Evolutionary conservation across 2,113 vertebrate genomes (phyloP), one percentile per base, ranked within the genome.

Genomic region (Xiphophorus hellerii): DNA sequence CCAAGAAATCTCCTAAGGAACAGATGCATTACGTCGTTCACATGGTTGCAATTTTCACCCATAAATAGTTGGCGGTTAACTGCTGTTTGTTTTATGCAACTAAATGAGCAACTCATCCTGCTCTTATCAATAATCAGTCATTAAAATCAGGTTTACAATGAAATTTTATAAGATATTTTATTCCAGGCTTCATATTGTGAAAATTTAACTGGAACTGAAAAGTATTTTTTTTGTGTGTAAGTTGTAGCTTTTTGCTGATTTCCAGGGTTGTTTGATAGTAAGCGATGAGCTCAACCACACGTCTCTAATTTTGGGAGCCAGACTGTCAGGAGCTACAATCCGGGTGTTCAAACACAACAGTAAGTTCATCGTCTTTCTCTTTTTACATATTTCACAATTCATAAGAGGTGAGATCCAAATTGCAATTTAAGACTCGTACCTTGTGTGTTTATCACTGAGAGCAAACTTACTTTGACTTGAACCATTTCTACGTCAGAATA

Each of bases 231-330:
- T 35, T n/a, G 35, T 6, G 9, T 39, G 4, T 71, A 25, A 66
- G 73, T 39, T 71, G 31, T 65, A 31, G 69, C 29, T 74, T 35
- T 74, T 69, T 77, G 44, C 74, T 85, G 58, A 33, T 84, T 87
- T 92, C 71, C 92, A 98, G 97, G 97, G 97, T 62, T 97, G 97
- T 88, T 96, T 98, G 85, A 98, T 98, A 92, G 89, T 98, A 90
- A 98, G 97, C 72, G 97, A 98, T 80, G 97, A 98, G 81, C 89
- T 97, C 89, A 98, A 98, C 90, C 97, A 98, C 87, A 92, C 95
- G 7, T 98, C 97, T 77, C 93, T 98, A 4, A 90, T 98, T 79
- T 94, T 98, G 31, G 97, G 97, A 29, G 96, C 97, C 1, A 94
- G 97, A 84, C 93, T 98, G 67, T 98, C 97, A 17, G 95, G 96